phyloP scores from a whole-genome alignment of 92 coral and sea anemone genomes.

The Zoanthus sociatus region DNA sequence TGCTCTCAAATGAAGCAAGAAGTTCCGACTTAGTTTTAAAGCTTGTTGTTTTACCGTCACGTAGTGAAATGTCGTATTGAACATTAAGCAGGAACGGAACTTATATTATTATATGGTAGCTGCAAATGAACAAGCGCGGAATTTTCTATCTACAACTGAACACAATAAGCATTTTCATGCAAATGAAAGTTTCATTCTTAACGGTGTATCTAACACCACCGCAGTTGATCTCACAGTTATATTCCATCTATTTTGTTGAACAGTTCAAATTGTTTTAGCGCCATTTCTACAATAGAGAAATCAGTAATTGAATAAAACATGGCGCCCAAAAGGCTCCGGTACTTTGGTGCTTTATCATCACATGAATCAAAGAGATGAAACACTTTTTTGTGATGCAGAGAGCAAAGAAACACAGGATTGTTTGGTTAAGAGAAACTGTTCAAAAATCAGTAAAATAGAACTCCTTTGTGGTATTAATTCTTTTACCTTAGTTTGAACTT shows the following conservation, averaged over 20 bases:
- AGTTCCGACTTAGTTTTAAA: slow-evolving; percentile 19
- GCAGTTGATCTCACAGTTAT: not conserved
- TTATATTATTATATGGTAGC: not conserved
- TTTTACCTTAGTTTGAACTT: not conserved
- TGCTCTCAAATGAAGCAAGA: not conserved
- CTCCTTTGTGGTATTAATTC: not conserved
- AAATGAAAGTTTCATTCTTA: not conserved
- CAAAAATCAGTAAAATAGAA: not conserved
- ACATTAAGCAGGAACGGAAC: not conserved
- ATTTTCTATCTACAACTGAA: no score
- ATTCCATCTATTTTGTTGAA: not conserved
- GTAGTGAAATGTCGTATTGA: not conserved
- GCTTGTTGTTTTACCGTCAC: slow-evolving; percentile 1
- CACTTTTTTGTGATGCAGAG: slow-evolving; percentile 12
- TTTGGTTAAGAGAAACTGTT: not conserved
- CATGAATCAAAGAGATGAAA: not conserved
- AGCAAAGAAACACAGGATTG: not conserved
- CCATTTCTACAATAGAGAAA: not conserved
- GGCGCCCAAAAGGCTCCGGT: slow-evolving; percentile 37
- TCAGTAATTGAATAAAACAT: not conserved
- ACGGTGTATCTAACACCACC: not conserved
- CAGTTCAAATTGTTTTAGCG: not conserved
- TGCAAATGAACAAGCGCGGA: not conserved
- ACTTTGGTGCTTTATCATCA: not conserved
- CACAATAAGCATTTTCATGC: slow-evolving; percentile 27